These are phyloP conservation scores for Aptenodytes patagonicus DNA, from an alignment of 2,113 vertebrate genomes.

Conservation along the genomic window DNA sequence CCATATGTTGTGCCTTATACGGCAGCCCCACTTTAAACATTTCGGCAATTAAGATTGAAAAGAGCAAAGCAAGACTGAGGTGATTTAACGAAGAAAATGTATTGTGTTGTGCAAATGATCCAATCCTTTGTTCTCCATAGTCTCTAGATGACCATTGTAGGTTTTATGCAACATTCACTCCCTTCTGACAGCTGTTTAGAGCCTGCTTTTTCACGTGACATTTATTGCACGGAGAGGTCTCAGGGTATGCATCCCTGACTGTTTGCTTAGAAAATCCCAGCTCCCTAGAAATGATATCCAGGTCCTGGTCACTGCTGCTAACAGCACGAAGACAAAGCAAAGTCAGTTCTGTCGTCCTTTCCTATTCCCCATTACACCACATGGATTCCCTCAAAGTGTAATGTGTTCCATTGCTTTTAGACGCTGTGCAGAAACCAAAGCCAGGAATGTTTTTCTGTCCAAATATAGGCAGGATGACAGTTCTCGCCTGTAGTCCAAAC, in stretches of 20 bases:
- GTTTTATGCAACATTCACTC: not conserved
- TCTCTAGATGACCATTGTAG: not conserved
- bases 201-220: not conserved
- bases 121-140: not conserved
- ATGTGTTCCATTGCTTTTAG: not conserved
- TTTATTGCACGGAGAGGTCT: not conserved
- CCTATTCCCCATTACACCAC: not conserved
- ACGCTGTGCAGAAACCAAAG: not conserved
- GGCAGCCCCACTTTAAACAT: not conserved
- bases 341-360: not conserved
- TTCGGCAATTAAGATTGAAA: not conserved
- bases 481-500: not conserved
- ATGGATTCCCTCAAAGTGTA: not conserved
- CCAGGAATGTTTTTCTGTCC: slow-evolving; percentile 35
- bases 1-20: not conserved
- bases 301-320: not conserved
- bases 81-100: accelerated
- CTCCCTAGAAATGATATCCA: not conserved
- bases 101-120: not conserved
- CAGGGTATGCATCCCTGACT: not conserved
- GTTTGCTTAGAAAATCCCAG: not conserved
- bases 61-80: not conserved
- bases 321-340: not conserved
- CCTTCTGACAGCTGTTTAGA: not conserved
- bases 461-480: not conserved